Conservation (phyloP, 2,113 vertebrate genomes). For the Ammospiza nelsoni region DNA sequence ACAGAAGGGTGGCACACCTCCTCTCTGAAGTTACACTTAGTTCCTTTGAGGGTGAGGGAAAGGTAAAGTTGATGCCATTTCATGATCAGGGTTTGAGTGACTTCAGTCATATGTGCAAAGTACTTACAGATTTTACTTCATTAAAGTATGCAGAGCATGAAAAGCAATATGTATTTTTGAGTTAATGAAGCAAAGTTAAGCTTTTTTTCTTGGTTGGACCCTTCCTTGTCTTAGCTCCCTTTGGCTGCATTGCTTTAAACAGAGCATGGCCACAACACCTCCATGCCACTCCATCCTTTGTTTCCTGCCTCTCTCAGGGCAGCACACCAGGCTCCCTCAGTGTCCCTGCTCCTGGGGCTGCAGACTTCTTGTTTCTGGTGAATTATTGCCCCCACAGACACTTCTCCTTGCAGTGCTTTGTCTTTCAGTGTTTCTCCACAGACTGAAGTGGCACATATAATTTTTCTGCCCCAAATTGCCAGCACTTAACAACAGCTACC, state of each 20-base stretch:
- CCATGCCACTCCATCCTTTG: not conserved
- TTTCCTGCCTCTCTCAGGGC: not conserved
- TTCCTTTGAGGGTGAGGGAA: not conserved
- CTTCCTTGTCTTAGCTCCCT: not conserved
- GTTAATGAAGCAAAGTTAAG: not conserved
- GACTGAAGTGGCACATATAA: not conserved
- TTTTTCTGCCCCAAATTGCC: not conserved
- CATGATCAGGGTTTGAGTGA: not conserved
- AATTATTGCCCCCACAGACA: not conserved
- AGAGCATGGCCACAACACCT: not conserved
- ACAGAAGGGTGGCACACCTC: not conserved
- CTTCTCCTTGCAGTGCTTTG: not conserved
- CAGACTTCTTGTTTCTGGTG: not conserved
- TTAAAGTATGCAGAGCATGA: not conserved
- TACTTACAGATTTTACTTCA: not conserved
- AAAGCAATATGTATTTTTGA: not conserved
- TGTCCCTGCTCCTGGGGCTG: not conserved
- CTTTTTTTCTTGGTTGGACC: not conserved
- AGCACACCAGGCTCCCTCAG: not conserved
- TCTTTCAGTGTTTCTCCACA: not conserved
- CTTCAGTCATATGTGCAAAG: not conserved
- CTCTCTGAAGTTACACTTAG: not conserved
- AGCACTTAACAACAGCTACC: not conserved
- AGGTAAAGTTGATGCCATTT: not conserved
- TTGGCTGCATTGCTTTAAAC: not conserved